Evolutionary conservation across 2,113 vertebrate genomes (phyloP).

Genomic region (Laticauda colubrina): DNA sequence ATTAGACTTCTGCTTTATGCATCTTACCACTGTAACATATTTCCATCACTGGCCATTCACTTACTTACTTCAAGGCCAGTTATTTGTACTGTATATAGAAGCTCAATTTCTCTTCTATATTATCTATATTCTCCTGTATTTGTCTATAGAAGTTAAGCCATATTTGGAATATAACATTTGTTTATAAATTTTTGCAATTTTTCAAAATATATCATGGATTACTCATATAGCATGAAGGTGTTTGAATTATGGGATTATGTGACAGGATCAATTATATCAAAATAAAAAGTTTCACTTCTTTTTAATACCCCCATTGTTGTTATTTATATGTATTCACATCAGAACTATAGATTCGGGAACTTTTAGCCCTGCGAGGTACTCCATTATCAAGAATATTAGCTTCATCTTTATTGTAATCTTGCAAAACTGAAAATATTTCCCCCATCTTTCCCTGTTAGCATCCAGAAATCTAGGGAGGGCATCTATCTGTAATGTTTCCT

Average conservation of each 20-base stretch:
- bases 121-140: conserved; percentile 41
- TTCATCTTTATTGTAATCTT: neutral
- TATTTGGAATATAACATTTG: conserved; percentile 46
- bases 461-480: neutral
- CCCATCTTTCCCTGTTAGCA: too few species aligned
- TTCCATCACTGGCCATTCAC: conserved; percentile 45
- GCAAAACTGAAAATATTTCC: neutral
- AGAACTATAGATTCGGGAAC: neutral
- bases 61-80: conserved; percentile 47
- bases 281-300: too few species aligned
- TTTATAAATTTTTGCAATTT: conserved; percentile 52
- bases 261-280: neutral
- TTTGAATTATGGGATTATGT: neutral
- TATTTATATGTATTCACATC: neutral
- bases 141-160: conserved; percentile 49
- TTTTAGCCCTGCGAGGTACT: too few species aligned
- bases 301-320: neutral
- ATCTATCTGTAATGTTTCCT: neutral
- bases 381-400: neutral
- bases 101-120: conserved; percentile 20
- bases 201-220: conserved; percentile 36
- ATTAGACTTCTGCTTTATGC: conserved; percentile 74
- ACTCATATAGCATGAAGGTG: conserved; percentile 13
- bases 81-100: conserved; percentile 53
- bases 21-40: conserved; percentile 78